Evolutionary conservation across 2,888 invertebrate species (phyloP).

Genomic region (Beris chalybata): DNA sequence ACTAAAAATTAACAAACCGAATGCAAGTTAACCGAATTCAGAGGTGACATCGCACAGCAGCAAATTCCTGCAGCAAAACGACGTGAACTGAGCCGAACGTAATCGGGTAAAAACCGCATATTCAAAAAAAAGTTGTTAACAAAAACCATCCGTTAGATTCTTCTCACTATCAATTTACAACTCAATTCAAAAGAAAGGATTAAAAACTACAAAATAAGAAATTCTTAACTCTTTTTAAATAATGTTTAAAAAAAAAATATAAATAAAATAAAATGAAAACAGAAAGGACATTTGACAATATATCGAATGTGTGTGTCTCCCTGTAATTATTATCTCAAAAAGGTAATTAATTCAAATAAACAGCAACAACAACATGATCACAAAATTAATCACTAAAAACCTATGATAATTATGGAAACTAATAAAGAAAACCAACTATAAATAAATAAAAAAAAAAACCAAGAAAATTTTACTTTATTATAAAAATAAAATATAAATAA

Average conservation of each 20-base stretch:
- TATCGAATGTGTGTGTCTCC: slow-evolving; percentile 36
- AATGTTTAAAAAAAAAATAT: slow-evolving; percentile 15
- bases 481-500: slow-evolving; percentile 25
- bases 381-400: slow-evolving; percentile 1
- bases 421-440: slow-evolving; percentile 2
- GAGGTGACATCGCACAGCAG: slow-evolving; percentile 9
- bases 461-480: slow-evolving; percentile 12
- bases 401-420: slow-evolving; percentile 7
- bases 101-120: neutral
- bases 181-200: neutral
- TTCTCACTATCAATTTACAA: neutral
- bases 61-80: neutral
- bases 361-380: neutral
- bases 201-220: neutral
- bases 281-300: slow-evolving; percentile 39
- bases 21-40: slow-evolving; percentile 16
- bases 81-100: neutral
- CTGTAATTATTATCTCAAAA: slow-evolving; percentile 27
- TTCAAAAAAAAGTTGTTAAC: slow-evolving; percentile 39
- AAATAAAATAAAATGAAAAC: slow-evolving; percentile 10
- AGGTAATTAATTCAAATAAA: slow-evolving; percentile 1
- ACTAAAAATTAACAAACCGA: neutral
- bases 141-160: slow-evolving; percentile 26
- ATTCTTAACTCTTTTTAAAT: slow-evolving; percentile 4
- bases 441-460: slow-evolving; percentile 11